Evolutionary conservation across 2,888 invertebrate genomes (phyloP).

Genomic region (Epinotia nisella): DNA sequence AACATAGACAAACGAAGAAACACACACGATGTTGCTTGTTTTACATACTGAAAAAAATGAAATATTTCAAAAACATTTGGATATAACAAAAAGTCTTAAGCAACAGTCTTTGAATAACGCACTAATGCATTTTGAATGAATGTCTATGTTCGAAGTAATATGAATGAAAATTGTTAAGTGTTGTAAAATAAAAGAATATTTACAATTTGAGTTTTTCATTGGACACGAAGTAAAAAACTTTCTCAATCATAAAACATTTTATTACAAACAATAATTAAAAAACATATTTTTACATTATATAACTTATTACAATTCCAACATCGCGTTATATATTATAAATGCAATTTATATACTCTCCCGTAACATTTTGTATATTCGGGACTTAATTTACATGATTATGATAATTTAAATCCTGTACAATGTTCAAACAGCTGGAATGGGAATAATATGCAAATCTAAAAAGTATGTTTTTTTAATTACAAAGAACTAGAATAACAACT

Average conservation of each 20-base stretch:
- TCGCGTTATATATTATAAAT: slow-evolving; percentile 74
- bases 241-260: slow-evolving; percentile 77
- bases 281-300: slow-evolving; percentile 73
- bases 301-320: slow-evolving; percentile 76
- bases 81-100: slow-evolving; percentile 47
- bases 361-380: slow-evolving; percentile 38
- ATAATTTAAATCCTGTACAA: slow-evolving; percentile 37
- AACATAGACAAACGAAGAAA: slow-evolving; percentile 18
- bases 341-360: slow-evolving; percentile 67
- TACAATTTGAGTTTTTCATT: slow-evolving; percentile 41
- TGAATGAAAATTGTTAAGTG: slow-evolving; percentile 66
- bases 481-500: slow-evolving; percentile 41
- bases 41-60: slow-evolving; percentile 36
- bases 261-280: slow-evolving; percentile 83
- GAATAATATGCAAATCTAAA: slow-evolving; percentile 46
- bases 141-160: slow-evolving; percentile 56
- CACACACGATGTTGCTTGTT: slow-evolving; percentile 48
- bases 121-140: slow-evolving; percentile 52
- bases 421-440: slow-evolving; percentile 53
- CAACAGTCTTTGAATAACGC: slow-evolving; percentile 49
- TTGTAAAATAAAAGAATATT: slow-evolving; percentile 66
- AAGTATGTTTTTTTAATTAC: slow-evolving; percentile 43
- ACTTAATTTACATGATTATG: slow-evolving; percentile 40
- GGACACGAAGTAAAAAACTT: not conserved
- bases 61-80: slow-evolving; percentile 22